Base-by-base conservation (phyloP, 2,888 invertebrate species). In the Xestobium rufovillosum region DNA sequence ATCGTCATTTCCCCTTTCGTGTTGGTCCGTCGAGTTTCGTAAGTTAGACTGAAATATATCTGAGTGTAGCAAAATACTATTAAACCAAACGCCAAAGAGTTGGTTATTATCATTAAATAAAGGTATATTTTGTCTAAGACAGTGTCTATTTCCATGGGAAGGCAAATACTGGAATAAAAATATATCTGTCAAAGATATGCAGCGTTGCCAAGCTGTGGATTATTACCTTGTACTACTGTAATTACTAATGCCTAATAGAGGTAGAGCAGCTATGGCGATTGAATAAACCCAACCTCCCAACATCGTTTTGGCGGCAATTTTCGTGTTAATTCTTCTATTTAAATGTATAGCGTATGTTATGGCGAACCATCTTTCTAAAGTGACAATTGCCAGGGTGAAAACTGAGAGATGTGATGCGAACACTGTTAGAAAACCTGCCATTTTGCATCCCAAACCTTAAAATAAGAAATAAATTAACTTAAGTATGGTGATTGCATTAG, bases 351-450 rank as follows among this genome's bases (percentile, higher is more conserved):
- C 87, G 56, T 83, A 80, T 0, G 84, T 83, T 39, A 88, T 87
- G 4, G 87, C 84, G 57, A 83, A 78, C 84, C 84, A 84, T 36
- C 90, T 70, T 61, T 91, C 90, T 37, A 89, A 67, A 0, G 91
- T 90, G 26, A 92, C 83, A 23, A 91, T 75, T 1, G 88, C 84
- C 34, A 94, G 67, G 0, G 91, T 89, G 59, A 84, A 87, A 4
- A 92, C 84, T 12, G 90, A 90, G 29, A 92, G 67, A 57, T 91
- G 88, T 38, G 85, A 83, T 1, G 87, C 83, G 54, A 89, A 88
- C 0, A 90, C 85, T 0, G 89, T 89, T 33, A 92, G 67, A 59
- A 91, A 90, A 0, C 92, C 92, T 1, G 90, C 88, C 4, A 85
- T 72, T 57, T 84, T 78, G 61, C 91, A 92, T 1, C 91, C 90